Conservation (phyloP, 2,888 invertebrate genomes). For the Enoplolaimus lenunculus region DNA sequence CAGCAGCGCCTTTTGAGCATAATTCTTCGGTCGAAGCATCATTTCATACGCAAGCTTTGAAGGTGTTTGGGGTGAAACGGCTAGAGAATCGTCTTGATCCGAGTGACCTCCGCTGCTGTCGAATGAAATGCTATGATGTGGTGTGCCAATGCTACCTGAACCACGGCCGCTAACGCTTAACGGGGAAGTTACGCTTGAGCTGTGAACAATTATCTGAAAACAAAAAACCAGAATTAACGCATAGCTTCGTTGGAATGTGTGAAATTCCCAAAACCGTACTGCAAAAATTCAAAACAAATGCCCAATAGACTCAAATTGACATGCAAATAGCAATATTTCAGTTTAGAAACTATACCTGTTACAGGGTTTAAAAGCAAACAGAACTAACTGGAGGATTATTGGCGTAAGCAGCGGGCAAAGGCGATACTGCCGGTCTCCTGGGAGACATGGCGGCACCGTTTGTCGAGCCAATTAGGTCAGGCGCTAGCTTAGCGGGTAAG, state of each 20-base stretch:
- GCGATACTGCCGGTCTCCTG: background rate
- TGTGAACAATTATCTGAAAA: too few species aligned
- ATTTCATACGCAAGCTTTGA: conserved; percentile 58
- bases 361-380: too few species aligned
- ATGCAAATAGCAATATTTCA: background rate
- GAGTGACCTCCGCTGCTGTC: background rate
- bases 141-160: too few species aligned
- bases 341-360: too few species aligned
- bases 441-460: too few species aligned
- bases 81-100: conserved; percentile 46
- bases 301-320: background rate
- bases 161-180: too few species aligned
- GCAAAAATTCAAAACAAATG: too few species aligned
- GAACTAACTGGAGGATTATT: background rate
- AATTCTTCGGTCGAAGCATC: conserved; percentile 65
- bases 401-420: background rate
- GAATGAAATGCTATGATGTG: background rate
- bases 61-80: conserved; percentile 67
- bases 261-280: too few species aligned
- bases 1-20: conserved; percentile 77
- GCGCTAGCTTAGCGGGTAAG: background rate
- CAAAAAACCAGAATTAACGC: too few species aligned
- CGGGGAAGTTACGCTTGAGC: too few species aligned
- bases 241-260: too few species aligned
- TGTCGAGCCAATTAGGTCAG: background rate